These are phyloP conservation scores for Acanthis flammea DNA, from an alignment of 2,797 vertebrate genomes.

Conservation along the genomic window DNA sequence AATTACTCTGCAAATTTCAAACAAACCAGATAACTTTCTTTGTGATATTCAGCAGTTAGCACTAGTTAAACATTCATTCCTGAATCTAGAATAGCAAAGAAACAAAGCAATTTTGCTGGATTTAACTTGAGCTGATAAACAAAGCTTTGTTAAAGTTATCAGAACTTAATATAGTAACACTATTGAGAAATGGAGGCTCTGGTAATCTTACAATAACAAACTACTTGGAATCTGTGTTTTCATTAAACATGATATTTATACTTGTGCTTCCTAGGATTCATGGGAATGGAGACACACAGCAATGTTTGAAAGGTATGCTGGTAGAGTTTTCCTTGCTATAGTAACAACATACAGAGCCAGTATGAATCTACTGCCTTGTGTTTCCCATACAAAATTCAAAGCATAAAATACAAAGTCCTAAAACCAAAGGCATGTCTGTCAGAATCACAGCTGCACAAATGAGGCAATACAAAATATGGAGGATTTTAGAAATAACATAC, in stretches of 20 bases:
- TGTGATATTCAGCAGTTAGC: background rate
- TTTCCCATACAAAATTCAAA: background rate
- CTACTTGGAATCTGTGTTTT: background rate
- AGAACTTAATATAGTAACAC: slow-evolving; percentile 24
- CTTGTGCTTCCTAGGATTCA: background rate
- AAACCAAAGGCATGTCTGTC: background rate
- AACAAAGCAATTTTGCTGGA: slow-evolving; percentile 7
- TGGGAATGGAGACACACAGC: background rate
- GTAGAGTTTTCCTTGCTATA: background rate
- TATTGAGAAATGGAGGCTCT: background rate
- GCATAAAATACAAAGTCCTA: background rate
- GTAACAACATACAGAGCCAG: background rate
- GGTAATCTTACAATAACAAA: slow-evolving; percentile 8
- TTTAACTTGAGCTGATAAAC: slow-evolving; percentile 28
- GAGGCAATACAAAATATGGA: background rate
- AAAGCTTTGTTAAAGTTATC: slow-evolving; percentile 22
- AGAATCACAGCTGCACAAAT: background rate
- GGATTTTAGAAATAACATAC: background rate
- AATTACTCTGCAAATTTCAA: background rate
- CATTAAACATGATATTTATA: background rate
- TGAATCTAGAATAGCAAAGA: background rate
- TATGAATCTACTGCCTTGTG: background rate
- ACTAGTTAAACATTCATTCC: background rate
- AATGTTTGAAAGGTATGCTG: background rate
- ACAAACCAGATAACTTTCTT: background rate